A percentile compares a stretch with the other conserved stretches of the same genome.
Evolutionary conservation across 2,113 vertebrate species (phyloP).

Genomic region (Varanus komodoensis): DNA sequence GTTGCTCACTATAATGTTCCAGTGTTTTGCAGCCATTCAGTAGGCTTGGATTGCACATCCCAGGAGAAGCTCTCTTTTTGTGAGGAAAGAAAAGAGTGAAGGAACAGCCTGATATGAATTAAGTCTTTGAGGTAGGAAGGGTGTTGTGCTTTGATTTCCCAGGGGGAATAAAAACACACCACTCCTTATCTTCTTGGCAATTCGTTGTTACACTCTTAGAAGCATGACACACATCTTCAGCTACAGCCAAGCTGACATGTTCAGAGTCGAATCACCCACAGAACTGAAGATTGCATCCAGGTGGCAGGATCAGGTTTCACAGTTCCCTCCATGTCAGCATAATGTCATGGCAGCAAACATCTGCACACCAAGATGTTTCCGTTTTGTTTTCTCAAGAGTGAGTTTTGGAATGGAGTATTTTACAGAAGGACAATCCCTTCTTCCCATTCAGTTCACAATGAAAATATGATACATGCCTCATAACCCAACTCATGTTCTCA

Average conservation of each 20-base stretch:
- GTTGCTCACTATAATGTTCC: background rate
- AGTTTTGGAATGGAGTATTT: conserved; percentile 44
- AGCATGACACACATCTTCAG: accelerated
- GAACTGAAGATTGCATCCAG: background rate
- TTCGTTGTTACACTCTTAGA: background rate
- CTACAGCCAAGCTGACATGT: background rate
- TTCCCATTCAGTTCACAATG: conserved; percentile 40
- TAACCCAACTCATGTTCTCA: conserved; percentile 48
- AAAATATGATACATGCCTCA: conserved; percentile 43
- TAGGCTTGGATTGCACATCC: background rate
- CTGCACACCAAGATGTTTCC: background rate
- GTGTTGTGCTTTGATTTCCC: background rate
- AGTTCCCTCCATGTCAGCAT: conserved; percentile 24
- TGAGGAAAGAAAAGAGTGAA: background rate
- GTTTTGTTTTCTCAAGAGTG: conserved; percentile 42
- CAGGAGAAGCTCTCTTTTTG: background rate
- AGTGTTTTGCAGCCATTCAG: too few relatives aligned
- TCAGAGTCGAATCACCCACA: background rate
- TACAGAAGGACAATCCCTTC: conserved; percentile 29
- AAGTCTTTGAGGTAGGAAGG: background rate
- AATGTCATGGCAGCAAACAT: accelerated
- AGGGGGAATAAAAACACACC: background rate
- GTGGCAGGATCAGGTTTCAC: conserved; percentile 11
- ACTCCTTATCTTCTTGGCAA: accelerated
- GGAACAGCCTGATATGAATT: background rate